A percentile compares a stretch with the other conserved stretches of the same genome.
phyloP scores from a whole-genome alignment of 2,888 invertebrate species.

The Heliconius sara region DNA sequence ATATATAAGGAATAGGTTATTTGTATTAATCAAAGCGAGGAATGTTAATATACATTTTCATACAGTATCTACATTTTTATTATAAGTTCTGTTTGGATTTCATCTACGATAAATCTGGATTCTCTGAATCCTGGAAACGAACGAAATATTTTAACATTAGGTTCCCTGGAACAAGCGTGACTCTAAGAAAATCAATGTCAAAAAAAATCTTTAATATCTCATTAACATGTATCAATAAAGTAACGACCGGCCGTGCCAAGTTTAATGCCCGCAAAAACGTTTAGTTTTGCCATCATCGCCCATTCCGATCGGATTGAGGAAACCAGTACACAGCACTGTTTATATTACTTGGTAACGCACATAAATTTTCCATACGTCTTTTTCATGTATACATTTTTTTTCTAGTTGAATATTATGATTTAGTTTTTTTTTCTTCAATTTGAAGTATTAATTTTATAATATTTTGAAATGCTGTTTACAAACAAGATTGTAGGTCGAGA shows the following conservation, averaged over 20 bases:
- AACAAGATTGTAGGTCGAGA: background rate
- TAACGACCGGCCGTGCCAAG: conserved; percentile 58
- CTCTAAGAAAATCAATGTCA: background rate
- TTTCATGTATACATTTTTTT: conserved; percentile 15
- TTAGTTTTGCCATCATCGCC: conserved; percentile 53
- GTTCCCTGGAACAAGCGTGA: background rate
- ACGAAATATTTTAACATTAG: background rate
- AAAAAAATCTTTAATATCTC: conserved; percentile 47
- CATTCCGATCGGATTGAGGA: conserved; percentile 50
- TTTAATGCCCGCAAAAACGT: conserved; percentile 60
- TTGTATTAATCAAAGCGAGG: background rate
- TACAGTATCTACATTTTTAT: background rate
- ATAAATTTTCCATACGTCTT: conserved; percentile 30
- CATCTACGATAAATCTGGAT: background rate
- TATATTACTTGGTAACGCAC: conserved; percentile 29
- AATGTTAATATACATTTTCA: background rate
- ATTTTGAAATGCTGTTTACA: background rate
- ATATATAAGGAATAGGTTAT: conserved; percentile 1
- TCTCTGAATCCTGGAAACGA: too few species aligned
- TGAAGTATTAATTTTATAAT: background rate
- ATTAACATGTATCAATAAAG: conserved; percentile 59
- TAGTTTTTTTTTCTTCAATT: conserved; percentile 7
- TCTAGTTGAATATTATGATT: background rate
- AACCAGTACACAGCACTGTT: conserved; percentile 45
- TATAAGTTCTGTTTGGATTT: background rate